Percentiles rank a stretch among this genome's conserved stretches.
Evolutionary conservation across 2,113 vertebrate species (phyloP).

Genomic region (Cynopterus brachyotis): DNA sequence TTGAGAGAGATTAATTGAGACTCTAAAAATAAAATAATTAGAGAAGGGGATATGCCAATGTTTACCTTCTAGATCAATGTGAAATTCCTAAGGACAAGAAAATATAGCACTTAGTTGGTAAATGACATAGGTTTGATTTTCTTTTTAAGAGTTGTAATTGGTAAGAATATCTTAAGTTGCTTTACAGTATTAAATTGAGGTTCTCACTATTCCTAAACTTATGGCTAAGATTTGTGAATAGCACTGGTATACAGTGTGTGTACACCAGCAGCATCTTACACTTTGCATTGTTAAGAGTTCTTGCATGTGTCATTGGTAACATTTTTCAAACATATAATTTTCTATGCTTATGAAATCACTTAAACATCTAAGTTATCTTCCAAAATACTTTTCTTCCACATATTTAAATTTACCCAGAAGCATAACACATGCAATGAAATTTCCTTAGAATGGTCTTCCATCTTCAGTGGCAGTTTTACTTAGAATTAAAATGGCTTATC

Average conservation of each 20-base stretch:
- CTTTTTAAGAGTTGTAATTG: neutral
- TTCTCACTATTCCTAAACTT: neutral
- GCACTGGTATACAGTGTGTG: neutral
- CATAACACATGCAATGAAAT: neutral
- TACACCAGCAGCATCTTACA: neutral
- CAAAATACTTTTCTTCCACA: neutral
- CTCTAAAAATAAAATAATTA: slow-evolving; percentile 52
- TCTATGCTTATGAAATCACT: neutral
- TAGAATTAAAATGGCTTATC: slow-evolving; percentile 46
- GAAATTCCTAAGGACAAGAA: neutral
- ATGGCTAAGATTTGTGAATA: neutral
- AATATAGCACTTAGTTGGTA: neutral
- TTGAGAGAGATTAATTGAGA: slow-evolving; percentile 20
- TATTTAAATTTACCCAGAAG: neutral
- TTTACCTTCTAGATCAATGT: slow-evolving; percentile 19
- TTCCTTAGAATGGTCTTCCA: neutral
- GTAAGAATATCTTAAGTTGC: neutral
- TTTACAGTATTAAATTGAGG: neutral
- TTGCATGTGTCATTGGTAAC: neutral
- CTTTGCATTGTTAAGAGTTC: neutral
- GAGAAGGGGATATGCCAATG: neutral
- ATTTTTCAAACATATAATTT: neutral
- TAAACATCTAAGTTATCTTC: neutral
- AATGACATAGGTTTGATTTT: neutral
- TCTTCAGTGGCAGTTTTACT: neutral